Base-by-base conservation (phyloP, 2,113 vertebrate species). In the Calidris pugnax region DNA sequence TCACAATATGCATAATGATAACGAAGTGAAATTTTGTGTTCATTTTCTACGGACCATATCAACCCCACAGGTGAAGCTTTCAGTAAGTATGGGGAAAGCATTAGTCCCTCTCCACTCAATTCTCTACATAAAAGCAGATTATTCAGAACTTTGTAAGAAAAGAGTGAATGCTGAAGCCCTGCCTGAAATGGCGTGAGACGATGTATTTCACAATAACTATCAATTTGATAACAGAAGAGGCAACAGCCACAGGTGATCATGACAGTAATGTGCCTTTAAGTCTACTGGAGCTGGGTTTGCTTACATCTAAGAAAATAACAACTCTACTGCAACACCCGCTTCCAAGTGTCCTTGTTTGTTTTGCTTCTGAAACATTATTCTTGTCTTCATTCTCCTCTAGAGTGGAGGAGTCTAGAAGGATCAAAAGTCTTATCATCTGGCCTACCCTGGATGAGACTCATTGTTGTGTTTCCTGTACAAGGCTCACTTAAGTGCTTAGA, bases 191-290 rank as follows among this genome's bases (percentile, higher is more conserved):
- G 57, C 30, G 51, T 4, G 18, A 90, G 63, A 57, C 14, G 21
- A 59, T 68, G 43, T 68, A 82, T 95, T 97, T 94, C 82, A 92
- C 95, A 95, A 10, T n/a, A 73, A 53, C 53, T 84, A 82, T 41
- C 57, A 45, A 47, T 90, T 85, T 95, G 67, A 60, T 85, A 96
- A 92, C 84, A 84, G 87, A 95, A 97, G 97, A 93, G 41, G 55
- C 88, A 96, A 77, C 85, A 95, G 72, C 43, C 82, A 62, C 47
- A 64, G 80, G 63, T 41, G 16, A 51, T 76, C 4, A 0, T 48
- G 20, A 51, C 21, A 62, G 33, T 10, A 24, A 32, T 79, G 43
- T 59, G 67, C 80, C 80, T 93, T 85, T 77, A 78, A 47, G 59
- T 41, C 89, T 75, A 48, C 13, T 79, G 68, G 91, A 96, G 79